These are phyloP conservation scores for Drosophila monieri DNA, from an alignment of 2,888 invertebrate species.

Conservation along the genomic window DNA sequence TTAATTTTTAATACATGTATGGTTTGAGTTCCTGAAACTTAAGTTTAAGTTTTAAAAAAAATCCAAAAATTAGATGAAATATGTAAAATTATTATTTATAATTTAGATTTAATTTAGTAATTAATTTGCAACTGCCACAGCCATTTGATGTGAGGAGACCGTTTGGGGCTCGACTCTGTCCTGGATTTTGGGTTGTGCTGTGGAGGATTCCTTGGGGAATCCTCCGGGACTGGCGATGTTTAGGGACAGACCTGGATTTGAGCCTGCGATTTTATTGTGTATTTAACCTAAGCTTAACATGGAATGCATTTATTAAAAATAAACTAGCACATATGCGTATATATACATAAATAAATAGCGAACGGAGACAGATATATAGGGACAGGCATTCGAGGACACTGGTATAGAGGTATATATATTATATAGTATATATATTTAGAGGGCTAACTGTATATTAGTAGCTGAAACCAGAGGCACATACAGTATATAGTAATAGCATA, in stretches of 20 bases:
- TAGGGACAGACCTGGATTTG: conserved; percentile 18
- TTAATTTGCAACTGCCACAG: neutral
- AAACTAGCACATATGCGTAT: conserved; percentile 37
- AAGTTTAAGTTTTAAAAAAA: too few species aligned
- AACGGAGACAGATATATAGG: conserved; percentile 31
- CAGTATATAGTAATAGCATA: conserved; percentile 21
- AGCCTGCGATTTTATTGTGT: conserved; percentile 66
- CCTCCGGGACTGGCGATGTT: conserved; percentile 39
- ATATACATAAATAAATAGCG: conserved; percentile 7
- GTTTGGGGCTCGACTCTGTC: conserved; percentile 45
- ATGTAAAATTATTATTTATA: conserved; percentile 1
- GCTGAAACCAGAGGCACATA: conserved; percentile 51
- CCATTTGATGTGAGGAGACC: conserved; percentile 14
- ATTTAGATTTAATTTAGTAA: neutral
- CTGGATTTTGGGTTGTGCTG: conserved; percentile 47
- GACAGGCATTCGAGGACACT: too few species aligned
- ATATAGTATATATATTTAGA: conserved; percentile 34
- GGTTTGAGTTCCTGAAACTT: conserved; percentile 5
- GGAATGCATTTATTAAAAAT: conserved; percentile 71
- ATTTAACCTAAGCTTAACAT: conserved; percentile 72
- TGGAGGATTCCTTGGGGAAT: conserved; percentile 29
- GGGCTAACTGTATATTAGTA: conserved; percentile 49
- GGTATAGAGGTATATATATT: conserved; percentile 55
- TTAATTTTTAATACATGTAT: neutral
- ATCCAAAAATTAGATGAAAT: neutral